phyloP scores from a whole-genome alignment of 2,797 vertebrate genomes.

The Microctenopoma lineatum region DNA sequence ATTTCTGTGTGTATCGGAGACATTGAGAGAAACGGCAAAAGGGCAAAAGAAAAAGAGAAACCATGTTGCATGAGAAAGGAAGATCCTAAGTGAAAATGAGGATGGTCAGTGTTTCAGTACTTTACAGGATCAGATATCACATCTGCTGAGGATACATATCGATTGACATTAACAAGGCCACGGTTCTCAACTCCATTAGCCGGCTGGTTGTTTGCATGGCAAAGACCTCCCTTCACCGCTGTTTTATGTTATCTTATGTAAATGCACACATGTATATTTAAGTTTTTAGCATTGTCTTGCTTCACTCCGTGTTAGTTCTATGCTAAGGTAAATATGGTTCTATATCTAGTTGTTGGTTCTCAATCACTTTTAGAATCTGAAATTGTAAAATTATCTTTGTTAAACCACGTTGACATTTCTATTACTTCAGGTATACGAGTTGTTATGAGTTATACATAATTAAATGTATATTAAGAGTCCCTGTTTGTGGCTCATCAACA shows the following conservation, averaged over 20 bases:
- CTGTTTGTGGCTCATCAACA: no score
- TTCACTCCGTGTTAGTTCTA: neutral
- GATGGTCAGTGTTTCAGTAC: slow-evolving; percentile 61
- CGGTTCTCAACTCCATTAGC: slow-evolving; percentile 71
- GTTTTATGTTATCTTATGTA: slow-evolving; percentile 5
- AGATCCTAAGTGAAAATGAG: slow-evolving; percentile 39
- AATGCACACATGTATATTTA: slow-evolving; percentile 14
- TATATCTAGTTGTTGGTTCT: no score
- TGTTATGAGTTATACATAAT: no score
- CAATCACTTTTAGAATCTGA: no score
- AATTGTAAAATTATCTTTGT: no score
- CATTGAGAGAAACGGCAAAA: slow-evolving; percentile 6
- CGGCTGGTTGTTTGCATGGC: slow-evolving; percentile 33
- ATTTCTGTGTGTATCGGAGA: slow-evolving; percentile 21
- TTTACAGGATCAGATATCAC: slow-evolving; percentile 77
- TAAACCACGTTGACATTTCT: no score
- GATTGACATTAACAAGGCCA: slow-evolving; percentile 76
- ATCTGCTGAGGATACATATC: slow-evolving; percentile 72
- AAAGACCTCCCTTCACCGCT: neutral
- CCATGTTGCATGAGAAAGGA: slow-evolving; percentile 6
- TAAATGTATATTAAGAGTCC: no score
- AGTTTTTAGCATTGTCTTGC: no score
- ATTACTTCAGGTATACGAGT: no score
- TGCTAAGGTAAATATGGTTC: neutral
- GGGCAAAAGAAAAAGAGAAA: neutral